Conservation (phyloP, 2,888 invertebrate genomes). For the Drosophila nr. fundita region DNA sequence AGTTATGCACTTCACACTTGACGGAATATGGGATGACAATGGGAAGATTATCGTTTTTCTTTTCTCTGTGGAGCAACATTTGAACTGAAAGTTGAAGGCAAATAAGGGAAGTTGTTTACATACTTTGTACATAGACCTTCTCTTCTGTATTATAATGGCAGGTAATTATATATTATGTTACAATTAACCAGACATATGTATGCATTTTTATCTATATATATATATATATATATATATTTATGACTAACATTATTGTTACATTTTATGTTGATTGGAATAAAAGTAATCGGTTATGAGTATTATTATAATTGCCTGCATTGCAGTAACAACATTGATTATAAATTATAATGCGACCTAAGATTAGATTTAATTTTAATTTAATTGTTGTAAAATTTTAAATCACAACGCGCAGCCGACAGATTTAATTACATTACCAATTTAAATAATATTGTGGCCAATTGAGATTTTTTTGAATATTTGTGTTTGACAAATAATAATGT, state of each 20-base stretch:
- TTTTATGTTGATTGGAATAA: slow-evolving; percentile 35
- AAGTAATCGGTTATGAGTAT: slow-evolving; percentile 30
- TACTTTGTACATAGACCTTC: slow-evolving; percentile 2
- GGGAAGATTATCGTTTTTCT: slow-evolving; percentile 14
- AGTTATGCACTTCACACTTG: slow-evolving; percentile 19
- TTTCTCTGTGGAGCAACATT: neutral
- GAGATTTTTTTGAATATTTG: slow-evolving; percentile 32
- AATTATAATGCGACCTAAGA: slow-evolving; percentile 35
- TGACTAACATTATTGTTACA: slow-evolving; percentile 45
- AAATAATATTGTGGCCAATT: slow-evolving; percentile 35
- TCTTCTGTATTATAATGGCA: neutral
- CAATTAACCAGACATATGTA: slow-evolving; percentile 13
- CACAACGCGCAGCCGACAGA: slow-evolving; percentile 37
- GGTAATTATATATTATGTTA: slow-evolving; percentile 11
- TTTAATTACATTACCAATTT: slow-evolving; percentile 56
- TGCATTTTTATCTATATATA: slow-evolving; percentile 1
- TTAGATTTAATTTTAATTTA: slow-evolving; percentile 50
- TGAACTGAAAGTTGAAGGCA: neutral
- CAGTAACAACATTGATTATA: slow-evolving; percentile 41
- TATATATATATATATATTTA: slow-evolving; percentile 1
- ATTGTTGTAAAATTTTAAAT: slow-evolving; percentile 50
- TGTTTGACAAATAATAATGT: slow-evolving; percentile 19
- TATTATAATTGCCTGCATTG: slow-evolving; percentile 34
- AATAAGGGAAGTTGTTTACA: too few relatives aligned
- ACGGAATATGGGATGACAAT: slow-evolving; percentile 13